phyloP scores from a whole-genome alignment of 2,888 invertebrate genomes.

The Sinopyrophorus schimmeli region DNA sequence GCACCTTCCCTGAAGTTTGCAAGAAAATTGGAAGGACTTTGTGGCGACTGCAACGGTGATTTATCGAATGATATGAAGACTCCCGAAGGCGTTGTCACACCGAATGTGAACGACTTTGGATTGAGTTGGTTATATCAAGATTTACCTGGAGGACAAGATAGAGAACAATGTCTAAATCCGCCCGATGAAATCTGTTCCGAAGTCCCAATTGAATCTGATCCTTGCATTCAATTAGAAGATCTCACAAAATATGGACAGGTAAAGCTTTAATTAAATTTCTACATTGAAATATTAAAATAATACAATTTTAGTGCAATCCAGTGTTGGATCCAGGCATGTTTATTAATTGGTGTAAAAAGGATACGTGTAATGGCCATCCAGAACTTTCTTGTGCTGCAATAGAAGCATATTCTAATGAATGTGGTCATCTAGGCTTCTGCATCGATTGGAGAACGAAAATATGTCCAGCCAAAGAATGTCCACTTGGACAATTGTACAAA shows the following conservation, averaged over 20 bases:
- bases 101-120: conserved; percentile 59
- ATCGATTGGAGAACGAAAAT: conserved; percentile 69
- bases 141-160: conserved; percentile 54
- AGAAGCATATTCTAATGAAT: conserved; percentile 74
- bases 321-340: conserved; percentile 71
- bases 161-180: conserved; percentile 50
- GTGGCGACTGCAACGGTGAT: conserved; percentile 73
- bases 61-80: conserved; percentile 61
- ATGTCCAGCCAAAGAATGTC: conserved; percentile 69
- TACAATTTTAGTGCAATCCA: conserved; percentile 68
- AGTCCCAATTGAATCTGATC: conserved; percentile 65
- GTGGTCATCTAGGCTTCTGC: conserved; percentile 71
- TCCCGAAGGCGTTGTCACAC: conserved; percentile 59
- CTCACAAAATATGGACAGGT: conserved; percentile 60
- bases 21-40: conserved; percentile 76
- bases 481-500: conserved; percentile 56
- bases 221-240: conserved; percentile 68
- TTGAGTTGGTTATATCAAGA: conserved; percentile 59
- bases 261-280: too few relatives aligned
- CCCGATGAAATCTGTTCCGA: conserved; percentile 52
- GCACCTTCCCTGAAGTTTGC: conserved; percentile 75
- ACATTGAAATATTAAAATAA: conserved; percentile 1
- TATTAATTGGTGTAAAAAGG: conserved; percentile 70
- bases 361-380: conserved; percentile 62
- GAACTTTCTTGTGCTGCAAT: conserved; percentile 67